Conservation (phyloP, 2,113 vertebrate genomes). For the Urocitellus parryii region DNA sequence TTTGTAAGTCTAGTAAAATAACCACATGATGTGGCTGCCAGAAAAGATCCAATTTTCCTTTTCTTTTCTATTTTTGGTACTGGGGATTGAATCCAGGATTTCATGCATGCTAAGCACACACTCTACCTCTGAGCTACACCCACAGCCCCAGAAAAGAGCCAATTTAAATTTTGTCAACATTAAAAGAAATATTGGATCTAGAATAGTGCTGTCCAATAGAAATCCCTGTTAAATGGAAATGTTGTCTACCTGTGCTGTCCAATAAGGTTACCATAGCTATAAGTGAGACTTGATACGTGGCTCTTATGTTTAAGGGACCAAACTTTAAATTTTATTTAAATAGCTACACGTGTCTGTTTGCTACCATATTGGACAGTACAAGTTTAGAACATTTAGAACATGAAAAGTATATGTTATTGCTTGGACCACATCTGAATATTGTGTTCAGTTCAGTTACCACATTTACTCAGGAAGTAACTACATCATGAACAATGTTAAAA, state of each 20-base stretch:
- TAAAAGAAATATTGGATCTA: neutral
- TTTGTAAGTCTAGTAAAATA: neutral
- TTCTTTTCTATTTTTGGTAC: neutral
- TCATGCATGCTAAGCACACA: neutral
- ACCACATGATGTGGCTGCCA: neutral
- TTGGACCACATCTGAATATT: neutral
- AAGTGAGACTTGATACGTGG: neutral
- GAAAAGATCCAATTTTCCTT: neutral
- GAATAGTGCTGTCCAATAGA: neutral
- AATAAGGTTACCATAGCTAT: neutral
- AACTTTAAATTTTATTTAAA: neutral
- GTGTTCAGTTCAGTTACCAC: neutral
- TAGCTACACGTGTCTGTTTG: neutral
- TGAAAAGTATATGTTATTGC: neutral
- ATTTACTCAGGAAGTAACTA: neutral
- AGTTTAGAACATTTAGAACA: conserved; percentile 15
- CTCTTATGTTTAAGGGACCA: neutral
- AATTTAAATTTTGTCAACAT: neutral
- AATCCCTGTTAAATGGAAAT: neutral
- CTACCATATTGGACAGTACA: neutral
- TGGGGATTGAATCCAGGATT: neutral
- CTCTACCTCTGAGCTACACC: neutral
- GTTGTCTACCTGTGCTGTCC: neutral
- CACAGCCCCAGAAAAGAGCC: neutral
- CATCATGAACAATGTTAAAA: conserved; percentile 4